These are phyloP conservation scores for Xiphorhynchus erythropygius DNA, from an alignment of 2,797 vertebrate species.

Conservation along the genomic window DNA sequence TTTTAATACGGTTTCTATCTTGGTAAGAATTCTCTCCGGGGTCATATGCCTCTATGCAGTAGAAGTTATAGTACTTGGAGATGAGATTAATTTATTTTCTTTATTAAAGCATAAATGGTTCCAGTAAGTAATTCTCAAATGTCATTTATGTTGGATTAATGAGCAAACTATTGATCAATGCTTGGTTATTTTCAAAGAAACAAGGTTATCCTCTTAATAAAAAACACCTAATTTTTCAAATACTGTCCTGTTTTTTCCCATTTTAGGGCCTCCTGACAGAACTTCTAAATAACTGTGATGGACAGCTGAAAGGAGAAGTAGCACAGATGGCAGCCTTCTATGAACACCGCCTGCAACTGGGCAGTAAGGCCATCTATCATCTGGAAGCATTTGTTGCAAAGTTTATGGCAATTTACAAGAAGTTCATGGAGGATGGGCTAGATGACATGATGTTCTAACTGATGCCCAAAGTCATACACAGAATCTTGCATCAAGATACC, in stretches of 20 bases:
- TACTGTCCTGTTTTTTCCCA: not conserved
- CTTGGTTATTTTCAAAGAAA: not conserved
- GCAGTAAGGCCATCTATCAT: constrained; percentile 96
- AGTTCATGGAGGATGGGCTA: constrained; percentile 97
- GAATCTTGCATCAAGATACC: not conserved
- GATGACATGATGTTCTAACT: constrained; percentile 92
- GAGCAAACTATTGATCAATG: not conserved
- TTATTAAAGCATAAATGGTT: not conserved
- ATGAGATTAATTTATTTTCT: not conserved
- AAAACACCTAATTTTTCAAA: not conserved
- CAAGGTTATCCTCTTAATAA: not conserved
- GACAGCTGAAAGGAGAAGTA: constrained; percentile 94
- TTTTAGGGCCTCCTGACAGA: constrained; percentile 89
- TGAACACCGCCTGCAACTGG: constrained; percentile 93
- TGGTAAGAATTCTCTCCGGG: not conserved
- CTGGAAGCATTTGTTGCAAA: constrained; percentile 96
- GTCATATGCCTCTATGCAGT: not conserved
- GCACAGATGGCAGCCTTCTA: constrained; percentile 93
- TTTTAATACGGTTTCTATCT: not conserved
- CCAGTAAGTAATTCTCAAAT: not conserved
- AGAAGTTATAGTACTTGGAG: not conserved
- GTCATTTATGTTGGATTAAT: not conserved
- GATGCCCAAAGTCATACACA: not conserved
- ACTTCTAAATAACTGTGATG: constrained; percentile 93
- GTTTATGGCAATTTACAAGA: constrained; percentile 98